Percentiles rank a stretch among this genome's conserved stretches.
Evolutionary conservation across 2,113 vertebrate species (phyloP).

Genomic region (Orientallactaga bullata): DNA sequence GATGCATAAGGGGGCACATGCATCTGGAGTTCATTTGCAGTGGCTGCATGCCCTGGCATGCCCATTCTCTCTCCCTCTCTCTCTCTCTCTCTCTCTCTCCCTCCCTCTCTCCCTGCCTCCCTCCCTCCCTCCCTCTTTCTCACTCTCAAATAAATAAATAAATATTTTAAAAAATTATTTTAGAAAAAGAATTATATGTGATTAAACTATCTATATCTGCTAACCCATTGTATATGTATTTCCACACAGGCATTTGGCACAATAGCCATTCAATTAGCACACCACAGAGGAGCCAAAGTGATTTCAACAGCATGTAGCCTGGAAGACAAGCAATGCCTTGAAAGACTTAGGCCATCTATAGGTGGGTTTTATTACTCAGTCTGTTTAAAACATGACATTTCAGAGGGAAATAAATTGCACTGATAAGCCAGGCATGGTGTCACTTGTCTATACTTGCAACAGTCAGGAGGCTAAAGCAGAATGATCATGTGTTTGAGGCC

Average conservation of each 20-base stretch:
- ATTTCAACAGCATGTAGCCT: conserved; percentile 91
- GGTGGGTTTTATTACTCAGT: conserved; percentile 85
- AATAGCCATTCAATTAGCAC: conserved; percentile 95
- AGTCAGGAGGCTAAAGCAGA: background rate
- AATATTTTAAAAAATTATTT: too few relatives aligned
- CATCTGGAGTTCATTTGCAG: too few relatives aligned
- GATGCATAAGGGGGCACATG: too few relatives aligned
- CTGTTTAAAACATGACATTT: background rate
- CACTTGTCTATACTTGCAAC: background rate
- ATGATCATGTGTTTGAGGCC: background rate
- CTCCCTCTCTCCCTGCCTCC: too few relatives aligned
- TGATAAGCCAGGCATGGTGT: background rate
- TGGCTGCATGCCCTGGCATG: too few relatives aligned
- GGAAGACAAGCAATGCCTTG: conserved; percentile 92
- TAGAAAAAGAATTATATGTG: background rate
- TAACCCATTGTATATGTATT: background rate
- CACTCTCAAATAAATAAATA: too few relatives aligned
- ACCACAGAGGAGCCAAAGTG: conserved; percentile 94
- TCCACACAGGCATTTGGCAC: conserved; percentile 91
- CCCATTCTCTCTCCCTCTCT: too few relatives aligned
- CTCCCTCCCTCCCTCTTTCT: too few relatives aligned
- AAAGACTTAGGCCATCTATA: conserved; percentile 91
- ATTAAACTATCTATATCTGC: background rate
- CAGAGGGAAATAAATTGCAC: background rate
- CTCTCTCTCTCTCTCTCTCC: too few relatives aligned